phyloP scores from a whole-genome alignment of 2,888 invertebrate species.

The Timema cristinae region DNA sequence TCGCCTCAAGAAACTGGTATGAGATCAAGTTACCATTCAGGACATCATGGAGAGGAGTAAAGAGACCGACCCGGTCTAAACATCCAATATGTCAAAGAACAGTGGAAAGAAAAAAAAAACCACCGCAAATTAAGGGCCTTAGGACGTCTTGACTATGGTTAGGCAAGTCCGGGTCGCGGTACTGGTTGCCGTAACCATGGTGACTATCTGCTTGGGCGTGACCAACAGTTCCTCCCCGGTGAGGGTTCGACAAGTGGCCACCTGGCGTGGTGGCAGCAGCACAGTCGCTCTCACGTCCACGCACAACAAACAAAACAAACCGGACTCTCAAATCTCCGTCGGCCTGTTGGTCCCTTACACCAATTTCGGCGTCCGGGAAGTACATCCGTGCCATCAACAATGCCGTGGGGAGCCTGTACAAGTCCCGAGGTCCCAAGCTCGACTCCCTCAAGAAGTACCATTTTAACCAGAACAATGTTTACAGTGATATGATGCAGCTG shows the following conservation, averaged over 20 bases:
- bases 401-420: conserved; percentile 57
- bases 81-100: too few relatives aligned
- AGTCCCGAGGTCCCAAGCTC: conserved; percentile 49
- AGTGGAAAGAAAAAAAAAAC: too few relatives aligned
- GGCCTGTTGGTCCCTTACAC: conserved; percentile 75
- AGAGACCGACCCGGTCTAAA: too few relatives aligned
- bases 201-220: background rate
- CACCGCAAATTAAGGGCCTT: too few relatives aligned
- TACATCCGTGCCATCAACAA: conserved; percentile 62
- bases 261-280: too few relatives aligned
- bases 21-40: too few relatives aligned
- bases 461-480: conserved; percentile 60
- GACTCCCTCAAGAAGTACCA: conserved; percentile 61
- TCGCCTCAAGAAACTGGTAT: too few relatives aligned
- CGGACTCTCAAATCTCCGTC: conserved; percentile 46
- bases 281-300: too few relatives aligned
- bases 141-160: too few relatives aligned
- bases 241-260: too few relatives aligned
- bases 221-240: background rate
- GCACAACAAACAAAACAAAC: too few relatives aligned
- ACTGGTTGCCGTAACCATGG: background rate
- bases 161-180: background rate
- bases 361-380: conserved; percentile 67
- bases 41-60: too few relatives aligned
- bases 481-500: conserved; percentile 62